Evolutionary conservation across 2,888 invertebrate species (phyloP).

Genomic region (Podabrus alpinus): DNA sequence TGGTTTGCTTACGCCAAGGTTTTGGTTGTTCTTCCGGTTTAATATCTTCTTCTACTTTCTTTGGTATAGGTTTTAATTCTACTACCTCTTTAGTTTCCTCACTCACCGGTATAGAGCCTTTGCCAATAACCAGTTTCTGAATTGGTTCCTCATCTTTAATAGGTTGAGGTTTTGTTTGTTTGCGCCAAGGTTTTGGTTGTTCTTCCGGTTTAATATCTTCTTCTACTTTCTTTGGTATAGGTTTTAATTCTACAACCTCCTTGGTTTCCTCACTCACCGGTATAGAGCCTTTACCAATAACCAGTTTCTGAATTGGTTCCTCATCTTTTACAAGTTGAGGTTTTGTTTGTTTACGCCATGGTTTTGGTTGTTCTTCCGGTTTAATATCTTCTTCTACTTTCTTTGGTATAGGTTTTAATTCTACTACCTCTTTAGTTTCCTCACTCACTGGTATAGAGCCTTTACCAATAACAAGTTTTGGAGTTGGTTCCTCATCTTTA

Average conservation of each 20-base stretch:
- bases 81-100: constrained; percentile 47
- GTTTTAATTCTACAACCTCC: constrained; percentile 50
- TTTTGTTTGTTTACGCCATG: constrained; percentile 53
- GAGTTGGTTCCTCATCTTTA: constrained; percentile 44
- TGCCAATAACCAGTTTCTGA: constrained; percentile 47
- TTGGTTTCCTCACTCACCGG: constrained; percentile 45
- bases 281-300: constrained; percentile 52
- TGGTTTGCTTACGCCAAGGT: constrained; percentile 22
- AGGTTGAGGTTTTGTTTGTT: constrained; percentile 51
- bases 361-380: constrained; percentile 41
- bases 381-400: constrained; percentile 25
- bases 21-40: constrained; percentile 35
- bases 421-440: constrained; percentile 46
- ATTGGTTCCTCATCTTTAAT: constrained; percentile 42
- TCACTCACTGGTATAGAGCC: constrained; percentile 50
- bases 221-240: constrained; percentile 40
- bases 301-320: constrained; percentile 46
- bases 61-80: constrained; percentile 49
- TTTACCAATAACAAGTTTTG: constrained; percentile 48
- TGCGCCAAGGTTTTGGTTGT: constrained; percentile 42
- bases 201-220: constrained; percentile 28
- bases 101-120: constrained; percentile 48
- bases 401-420: constrained; percentile 48
- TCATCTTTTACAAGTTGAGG: constrained; percentile 42
- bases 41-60: constrained; percentile 31